Base-by-base conservation (phyloP, 37 sponge, comb jelly and placozoan species). In the Tethya wilhelma region DNA sequence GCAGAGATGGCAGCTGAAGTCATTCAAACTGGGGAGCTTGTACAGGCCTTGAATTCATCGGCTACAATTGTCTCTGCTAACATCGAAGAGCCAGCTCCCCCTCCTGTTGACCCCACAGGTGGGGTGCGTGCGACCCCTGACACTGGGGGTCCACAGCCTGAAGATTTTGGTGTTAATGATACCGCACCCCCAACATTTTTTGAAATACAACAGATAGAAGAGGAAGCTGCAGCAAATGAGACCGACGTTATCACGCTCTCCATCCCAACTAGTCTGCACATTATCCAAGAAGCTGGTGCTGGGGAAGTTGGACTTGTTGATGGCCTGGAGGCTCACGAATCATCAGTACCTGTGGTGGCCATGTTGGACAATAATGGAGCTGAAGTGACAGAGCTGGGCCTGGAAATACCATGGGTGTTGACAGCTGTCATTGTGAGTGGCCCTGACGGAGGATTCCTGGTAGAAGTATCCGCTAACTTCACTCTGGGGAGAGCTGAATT, bases 21-120 rank as follows among this genome's bases (percentile, higher is more conserved):
- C 6, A 53, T 91, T 0, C 95, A 95, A 71, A 86, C 86, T n/a
- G 93, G 92, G 28, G 75, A 87, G 29, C 67, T 97, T n/a, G n/a
- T n/a, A n/a, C n/a, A n/a, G n/a, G n/a, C n/a, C n/a, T n/a, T n/a
- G n/a, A n/a, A n/a, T n/a, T n/a, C n/a, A n/a, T n/a, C n/a, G n/a
- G n/a, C n/a, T n/a, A n/a, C n/a, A 2, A 37, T 94, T 2, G 30
- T 55, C 7, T 25, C 67, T 37, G 90, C 80, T 0, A 59, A 57
- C 23, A 55, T 94, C 9, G 56, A 33, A 29, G 63, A 74, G 25
- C 94, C 94, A 0, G 46, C 60, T 9, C 78, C 90, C 8, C 75
- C 79, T 30, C 73, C 69, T 1, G 67, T 59, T n/a, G 83, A 83
- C 56, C 83, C 86, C 9, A 85, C 91, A 5, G 79, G 63, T 31